Percentiles rank a stretch among this genome's conserved stretches.
Conservation (phyloP, 2,888 invertebrate species). For the Euzophera pinguis region DNA sequence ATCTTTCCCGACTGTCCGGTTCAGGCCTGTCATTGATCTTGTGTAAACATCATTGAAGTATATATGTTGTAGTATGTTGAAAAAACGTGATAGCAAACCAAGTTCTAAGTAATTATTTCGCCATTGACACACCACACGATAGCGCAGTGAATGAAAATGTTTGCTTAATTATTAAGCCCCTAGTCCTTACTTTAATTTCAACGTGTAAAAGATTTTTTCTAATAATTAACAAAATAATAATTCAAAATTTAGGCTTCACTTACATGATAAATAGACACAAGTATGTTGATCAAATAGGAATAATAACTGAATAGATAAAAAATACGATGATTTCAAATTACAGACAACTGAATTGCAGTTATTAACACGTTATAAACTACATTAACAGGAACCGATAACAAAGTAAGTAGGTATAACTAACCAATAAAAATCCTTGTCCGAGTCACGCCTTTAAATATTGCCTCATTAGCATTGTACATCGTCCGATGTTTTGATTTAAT, state of each 20-base stretch:
- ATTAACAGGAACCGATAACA: not conserved
- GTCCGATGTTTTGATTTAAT: not conserved
- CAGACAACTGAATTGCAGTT: conserved; percentile 1
- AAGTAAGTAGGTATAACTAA: not conserved
- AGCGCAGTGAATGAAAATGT: not conserved
- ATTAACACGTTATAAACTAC: not conserved
- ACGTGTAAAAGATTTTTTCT: too few species aligned
- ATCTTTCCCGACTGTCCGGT: conserved; percentile 26
- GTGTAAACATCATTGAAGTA: too few species aligned
- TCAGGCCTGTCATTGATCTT: conserved; percentile 20
- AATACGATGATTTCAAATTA: not conserved
- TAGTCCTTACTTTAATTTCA: too few species aligned
- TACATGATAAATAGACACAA: too few species aligned
- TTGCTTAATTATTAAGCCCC: not conserved
- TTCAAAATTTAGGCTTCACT: too few species aligned
- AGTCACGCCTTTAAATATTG: conserved; percentile 4
- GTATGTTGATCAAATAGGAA: too few species aligned
- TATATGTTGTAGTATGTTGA: conserved; percentile 1
- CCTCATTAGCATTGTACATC: conserved; percentile 2
- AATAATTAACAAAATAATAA: not conserved
- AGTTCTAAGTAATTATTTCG: not conserved
- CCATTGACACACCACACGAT: conserved; percentile 3
- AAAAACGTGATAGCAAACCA: not conserved
- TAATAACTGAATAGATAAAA: not conserved
- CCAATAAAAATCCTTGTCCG: not conserved